Conservation (phyloP, 2,888 invertebrate species). For the Eilema depressum region DNA sequence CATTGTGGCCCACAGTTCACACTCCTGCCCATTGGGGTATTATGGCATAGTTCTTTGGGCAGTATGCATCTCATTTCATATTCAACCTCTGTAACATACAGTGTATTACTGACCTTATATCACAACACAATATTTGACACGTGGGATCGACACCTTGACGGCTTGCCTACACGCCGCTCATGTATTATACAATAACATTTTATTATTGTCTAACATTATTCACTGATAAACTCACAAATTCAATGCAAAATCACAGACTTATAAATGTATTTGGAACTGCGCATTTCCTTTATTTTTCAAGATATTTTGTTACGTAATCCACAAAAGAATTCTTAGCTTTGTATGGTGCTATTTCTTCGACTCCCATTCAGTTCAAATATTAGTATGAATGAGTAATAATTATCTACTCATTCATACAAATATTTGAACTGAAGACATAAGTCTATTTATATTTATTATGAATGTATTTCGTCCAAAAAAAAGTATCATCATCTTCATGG, state of each 20-base stretch:
- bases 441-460: too few relatives aligned
- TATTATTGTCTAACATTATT: slow-evolving; percentile 27
- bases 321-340: too few relatives aligned
- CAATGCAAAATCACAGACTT: not conserved
- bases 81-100: not conserved
- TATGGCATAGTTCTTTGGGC: not conserved
- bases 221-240: slow-evolving; percentile 16
- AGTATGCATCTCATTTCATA: not conserved
- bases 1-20: too few relatives aligned
- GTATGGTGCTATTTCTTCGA: too few relatives aligned
- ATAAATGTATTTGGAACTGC: not conserved
- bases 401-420: too few relatives aligned
- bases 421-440: too few relatives aligned
- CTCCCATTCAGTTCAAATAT: too few relatives aligned
- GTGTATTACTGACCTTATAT: slow-evolving; percentile 29
- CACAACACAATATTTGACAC: slow-evolving; percentile 21
- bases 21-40: too few relatives aligned
- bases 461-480: too few relatives aligned
- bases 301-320: too few relatives aligned
- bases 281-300: not conserved
- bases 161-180: slow-evolving; percentile 26
- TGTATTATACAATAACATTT: slow-evolving; percentile 16
- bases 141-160: slow-evolving; percentile 40
- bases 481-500: too few relatives aligned
- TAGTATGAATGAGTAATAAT: too few relatives aligned